Evolutionary conservation across 2,888 invertebrate genomes (phyloP), one percentile per base, ranked within the genome.

Genomic region (Lumbricus terrestris): DNA sequence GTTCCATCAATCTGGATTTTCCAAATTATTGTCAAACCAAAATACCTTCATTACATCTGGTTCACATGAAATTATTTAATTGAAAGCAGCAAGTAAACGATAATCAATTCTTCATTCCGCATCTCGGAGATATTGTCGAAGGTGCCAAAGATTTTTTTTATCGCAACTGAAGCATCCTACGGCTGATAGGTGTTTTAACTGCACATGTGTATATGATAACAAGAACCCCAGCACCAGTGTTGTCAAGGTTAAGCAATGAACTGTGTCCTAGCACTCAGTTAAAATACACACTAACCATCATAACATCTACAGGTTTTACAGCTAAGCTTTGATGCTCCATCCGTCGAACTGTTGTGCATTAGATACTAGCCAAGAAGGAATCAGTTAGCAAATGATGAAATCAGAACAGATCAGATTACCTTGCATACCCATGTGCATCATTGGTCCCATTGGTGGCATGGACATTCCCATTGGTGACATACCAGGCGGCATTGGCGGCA

Each of bases 381-480:
- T n/a, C 29, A 69, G 54, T n/a, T n/a, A n/a, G n/a, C 11, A n/a
- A 69, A 69, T n/a, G 69, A 69, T n/a, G 29, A 69, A 69, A 69
- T n/a, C 69, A 69, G 69, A n/a, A 8, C n/a, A 69, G 69, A 69
- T 69, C 8, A 69, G 69, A 69, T 29, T 69, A n/a, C n/a, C n/a
- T n/a, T n/a, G 69, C 40, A 37, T 89, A 90, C 93, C 93, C 92
- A 93, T 92, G 33, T 90, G 92, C 35, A 90, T 90, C 91, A 90
- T 90, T 88, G 90, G 88, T 34, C 91, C 90, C 92, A 91, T 91
- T 35, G 92, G 94, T 34, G 88, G 42, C 92, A 91, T 92, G 37
- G 91, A 91, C 92, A 93, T 93, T 34, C 92, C 91, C 82, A 88
- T 91, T 34, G 89, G 90, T 35, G 88, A 23, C 90, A 91, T 91